phyloP scores from a whole-genome alignment of 2,888 invertebrate species.

The Cryptus armator region DNA sequence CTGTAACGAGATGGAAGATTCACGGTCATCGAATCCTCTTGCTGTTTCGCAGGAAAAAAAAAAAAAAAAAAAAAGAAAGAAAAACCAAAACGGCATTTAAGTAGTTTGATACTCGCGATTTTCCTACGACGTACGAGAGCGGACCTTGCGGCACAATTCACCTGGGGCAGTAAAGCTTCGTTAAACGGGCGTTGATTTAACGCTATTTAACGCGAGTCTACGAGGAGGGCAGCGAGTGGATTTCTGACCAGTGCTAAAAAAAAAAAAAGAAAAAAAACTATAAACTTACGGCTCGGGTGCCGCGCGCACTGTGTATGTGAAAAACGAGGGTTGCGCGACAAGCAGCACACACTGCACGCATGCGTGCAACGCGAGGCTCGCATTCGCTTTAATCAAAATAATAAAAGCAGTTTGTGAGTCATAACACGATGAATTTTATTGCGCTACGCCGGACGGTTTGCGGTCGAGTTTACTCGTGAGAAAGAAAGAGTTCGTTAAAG shows the following conservation, averaged over 20 bases:
- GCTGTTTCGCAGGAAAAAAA: conserved; percentile 55
- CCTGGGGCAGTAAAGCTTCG: conserved; percentile 32
- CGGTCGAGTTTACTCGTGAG: conserved; percentile 53
- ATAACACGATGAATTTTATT: conserved; percentile 70
- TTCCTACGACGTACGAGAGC: conserved; percentile 22
- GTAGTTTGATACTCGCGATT: conserved; percentile 18
- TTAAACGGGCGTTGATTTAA: conserved; percentile 31
- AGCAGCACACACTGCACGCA: conserved; percentile 10
- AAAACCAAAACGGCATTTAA: not conserved
- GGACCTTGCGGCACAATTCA: conserved; percentile 6
- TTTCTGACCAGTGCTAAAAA: not conserved
- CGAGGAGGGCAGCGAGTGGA: conserved; percentile 38
- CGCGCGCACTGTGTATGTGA: conserved; percentile 31
- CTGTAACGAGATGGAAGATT: conserved; percentile 70
- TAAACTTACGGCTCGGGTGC: conserved; percentile 51
- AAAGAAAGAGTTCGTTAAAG: conserved; percentile 43
- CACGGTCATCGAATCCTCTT: conserved; percentile 63
- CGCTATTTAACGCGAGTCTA: conserved; percentile 25
- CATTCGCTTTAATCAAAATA: conserved; percentile 79
- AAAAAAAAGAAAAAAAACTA: not conserved
- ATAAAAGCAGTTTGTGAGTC: conserved; percentile 69
- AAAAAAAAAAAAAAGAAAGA: not conserved
- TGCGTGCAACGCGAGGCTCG: conserved; percentile 53
- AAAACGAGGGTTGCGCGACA: not conserved
- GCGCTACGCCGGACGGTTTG: conserved; percentile 74